A percentile compares a stretch with the other conserved stretches of the same genome.
Conservation (phyloP, 2,888 invertebrate genomes). For the Galerucella nymphaeae region DNA sequence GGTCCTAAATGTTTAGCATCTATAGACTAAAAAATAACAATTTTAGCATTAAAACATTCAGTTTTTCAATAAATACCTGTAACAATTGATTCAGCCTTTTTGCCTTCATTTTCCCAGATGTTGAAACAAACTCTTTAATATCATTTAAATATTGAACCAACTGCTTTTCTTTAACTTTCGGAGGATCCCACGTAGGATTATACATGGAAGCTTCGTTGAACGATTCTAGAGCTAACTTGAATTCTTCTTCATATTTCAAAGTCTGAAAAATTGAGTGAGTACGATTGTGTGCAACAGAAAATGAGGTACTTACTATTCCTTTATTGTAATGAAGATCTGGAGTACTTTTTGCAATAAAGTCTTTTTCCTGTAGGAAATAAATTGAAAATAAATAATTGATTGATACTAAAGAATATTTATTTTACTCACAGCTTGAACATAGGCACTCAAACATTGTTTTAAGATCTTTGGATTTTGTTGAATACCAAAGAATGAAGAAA, state of each 20-base stretch:
- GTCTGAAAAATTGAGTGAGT: constrained; percentile 67
- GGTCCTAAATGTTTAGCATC: constrained; percentile 77
- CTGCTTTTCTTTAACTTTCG: constrained; percentile 71
- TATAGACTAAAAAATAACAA: constrained; percentile 67
- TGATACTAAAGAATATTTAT: neutral
- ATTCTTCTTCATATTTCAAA: constrained; percentile 83
- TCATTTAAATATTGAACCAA: constrained; percentile 74
- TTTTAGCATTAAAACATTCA: neutral
- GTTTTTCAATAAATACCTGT: constrained; percentile 64
- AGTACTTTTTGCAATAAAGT: constrained; percentile 76
- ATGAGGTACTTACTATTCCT: constrained; percentile 75
- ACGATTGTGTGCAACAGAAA: too few relatives aligned
- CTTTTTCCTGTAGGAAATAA: constrained; percentile 70
- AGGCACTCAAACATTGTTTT: constrained; percentile 82
- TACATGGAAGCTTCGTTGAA: constrained; percentile 75
- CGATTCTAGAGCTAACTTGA: constrained; percentile 75
- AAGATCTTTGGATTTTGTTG: constrained; percentile 78
- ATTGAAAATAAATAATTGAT: neutral
- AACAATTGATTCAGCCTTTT: constrained; percentile 78
- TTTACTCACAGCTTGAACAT: constrained; percentile 78
- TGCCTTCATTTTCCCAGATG: constrained; percentile 79
- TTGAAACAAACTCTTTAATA: constrained; percentile 72
- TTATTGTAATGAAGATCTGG: constrained; percentile 88
- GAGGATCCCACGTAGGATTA: constrained; percentile 82
- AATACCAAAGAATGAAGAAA: constrained; percentile 81